Evolutionary conservation across 2,113 vertebrate species (phyloP).

Genomic region (Hippotragus niger): DNA sequence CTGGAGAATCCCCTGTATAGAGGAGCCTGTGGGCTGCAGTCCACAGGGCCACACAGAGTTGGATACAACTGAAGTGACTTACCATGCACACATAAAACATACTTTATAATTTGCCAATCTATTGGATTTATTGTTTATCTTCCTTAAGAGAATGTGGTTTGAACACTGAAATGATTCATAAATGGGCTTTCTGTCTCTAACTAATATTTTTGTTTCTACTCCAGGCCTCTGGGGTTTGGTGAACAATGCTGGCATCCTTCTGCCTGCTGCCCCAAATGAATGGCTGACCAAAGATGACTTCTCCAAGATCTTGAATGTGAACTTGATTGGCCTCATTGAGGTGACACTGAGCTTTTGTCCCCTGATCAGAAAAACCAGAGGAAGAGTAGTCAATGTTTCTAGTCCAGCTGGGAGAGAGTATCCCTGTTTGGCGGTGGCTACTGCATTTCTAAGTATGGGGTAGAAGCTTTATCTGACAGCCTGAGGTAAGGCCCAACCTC

Average conservation of each 20-base stretch:
- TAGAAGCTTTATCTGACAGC: slow-evolving; percentile 87
- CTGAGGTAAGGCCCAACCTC: slow-evolving; percentile 78
- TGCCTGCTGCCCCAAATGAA: slow-evolving; percentile 49
- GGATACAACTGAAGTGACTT: not conserved
- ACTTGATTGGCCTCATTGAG: slow-evolving; percentile 84
- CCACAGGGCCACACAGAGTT: not conserved
- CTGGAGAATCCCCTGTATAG: not conserved
- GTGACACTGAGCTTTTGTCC: slow-evolving; percentile 85
- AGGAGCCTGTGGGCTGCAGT: not conserved
- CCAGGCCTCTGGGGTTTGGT: slow-evolving; percentile 80
- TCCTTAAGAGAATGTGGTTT: not conserved
- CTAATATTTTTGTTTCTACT: not conserved
- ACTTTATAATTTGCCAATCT: not conserved
- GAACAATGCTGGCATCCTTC: slow-evolving; percentile 64
- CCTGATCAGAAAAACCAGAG: slow-evolving; percentile 81
- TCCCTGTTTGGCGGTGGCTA: slow-evolving; percentile 79
- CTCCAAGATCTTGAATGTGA: slow-evolving; percentile 82
- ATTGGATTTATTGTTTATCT: not conserved
- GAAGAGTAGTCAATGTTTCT: slow-evolving; percentile 83
- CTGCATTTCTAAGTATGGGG: slow-evolving; percentile 85
- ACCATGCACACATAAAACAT: not conserved
- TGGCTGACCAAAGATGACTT: slow-evolving; percentile 84
- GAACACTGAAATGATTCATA: not conserved
- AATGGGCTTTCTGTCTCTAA: not conserved
- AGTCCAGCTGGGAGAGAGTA: slow-evolving; percentile 71